phyloP scores from a whole-genome alignment of 1,140 invertebrate genomes.

The Bombus waltoni region DNA sequence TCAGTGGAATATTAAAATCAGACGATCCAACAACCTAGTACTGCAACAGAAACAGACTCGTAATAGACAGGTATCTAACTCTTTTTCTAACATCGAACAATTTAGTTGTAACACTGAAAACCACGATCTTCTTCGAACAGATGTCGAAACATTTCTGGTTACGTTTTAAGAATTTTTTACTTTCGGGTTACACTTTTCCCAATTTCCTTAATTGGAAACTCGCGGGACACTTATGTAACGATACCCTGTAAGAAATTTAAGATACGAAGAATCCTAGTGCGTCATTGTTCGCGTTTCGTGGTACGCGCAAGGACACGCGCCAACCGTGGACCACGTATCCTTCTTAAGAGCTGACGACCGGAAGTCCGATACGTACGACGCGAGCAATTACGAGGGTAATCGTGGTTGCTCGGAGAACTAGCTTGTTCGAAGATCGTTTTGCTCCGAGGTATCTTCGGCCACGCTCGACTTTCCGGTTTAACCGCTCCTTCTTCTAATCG shows the following conservation, averaged over 20 bases:
- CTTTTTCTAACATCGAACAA: not conserved
- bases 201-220: not conserved
- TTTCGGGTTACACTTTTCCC: not conserved
- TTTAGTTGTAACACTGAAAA: not conserved
- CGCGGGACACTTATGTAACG: not conserved
- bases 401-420: slow-evolving; percentile 37
- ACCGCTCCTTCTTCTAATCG: slow-evolving; percentile 72
- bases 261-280: not conserved
- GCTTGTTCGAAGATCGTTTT: slow-evolving; percentile 54
- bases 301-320: slow-evolving; percentile 33
- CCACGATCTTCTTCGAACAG: not conserved
- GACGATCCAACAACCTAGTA: not conserved
- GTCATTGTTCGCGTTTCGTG: not conserved
- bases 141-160: not conserved
- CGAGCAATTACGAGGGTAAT: slow-evolving; percentile 56
- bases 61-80: not conserved
- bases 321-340: slow-evolving; percentile 25
- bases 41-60: not conserved
- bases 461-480: slow-evolving; percentile 74
- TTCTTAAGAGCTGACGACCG: slow-evolving; percentile 28
- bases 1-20: not conserved
- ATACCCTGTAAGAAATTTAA: not conserved
- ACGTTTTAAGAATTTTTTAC: not conserved
- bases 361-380: slow-evolving; percentile 52
- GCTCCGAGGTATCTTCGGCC: slow-evolving; percentile 50